Evolutionary conservation across 2,888 invertebrate genomes (phyloP).

Genomic region (Chymomyza fuscimana): DNA sequence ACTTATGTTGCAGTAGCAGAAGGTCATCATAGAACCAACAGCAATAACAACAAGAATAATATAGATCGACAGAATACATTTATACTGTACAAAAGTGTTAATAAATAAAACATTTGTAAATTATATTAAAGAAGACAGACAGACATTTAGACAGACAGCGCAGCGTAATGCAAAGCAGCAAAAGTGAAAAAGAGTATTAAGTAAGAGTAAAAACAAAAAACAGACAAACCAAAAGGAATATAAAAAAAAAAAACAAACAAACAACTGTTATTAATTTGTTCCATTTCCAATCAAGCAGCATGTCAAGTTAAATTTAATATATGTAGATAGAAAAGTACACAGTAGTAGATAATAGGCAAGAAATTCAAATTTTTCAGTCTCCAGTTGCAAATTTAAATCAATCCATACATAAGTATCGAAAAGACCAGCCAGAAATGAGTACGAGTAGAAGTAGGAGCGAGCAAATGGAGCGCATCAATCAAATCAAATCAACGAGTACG

Average conservation of each 20-base stretch:
- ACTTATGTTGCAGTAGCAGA: neutral
- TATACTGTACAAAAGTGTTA: neutral
- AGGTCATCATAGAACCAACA: neutral
- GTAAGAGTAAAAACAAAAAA: slow-evolving; percentile 5
- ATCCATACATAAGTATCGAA: slow-evolving; percentile 12
- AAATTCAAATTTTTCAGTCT: neutral
- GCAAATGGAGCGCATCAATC: slow-evolving; percentile 26
- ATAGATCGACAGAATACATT: neutral
- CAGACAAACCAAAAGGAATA: slow-evolving; percentile 8
- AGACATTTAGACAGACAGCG: slow-evolving; percentile 14
- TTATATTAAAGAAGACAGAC: neutral
- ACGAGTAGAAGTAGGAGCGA: slow-evolving; percentile 34
- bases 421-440: slow-evolving; percentile 30
- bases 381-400: neutral
- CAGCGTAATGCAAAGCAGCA: slow-evolving; percentile 18
- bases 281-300: slow-evolving; percentile 56
- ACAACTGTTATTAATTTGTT: slow-evolving; percentile 20
- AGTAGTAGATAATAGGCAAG: neutral
- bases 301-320: slow-evolving; percentile 41
- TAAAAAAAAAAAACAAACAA: slow-evolving; percentile 8
- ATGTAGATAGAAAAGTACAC: neutral
- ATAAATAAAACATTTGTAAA: neutral
- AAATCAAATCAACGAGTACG: slow-evolving; percentile 15
- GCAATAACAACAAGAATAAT: neutral
- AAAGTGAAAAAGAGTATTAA: slow-evolving; percentile 3